Evolutionary conservation across 1,140 invertebrate genomes (phyloP).

Genomic region (Bombus waltoni): DNA sequence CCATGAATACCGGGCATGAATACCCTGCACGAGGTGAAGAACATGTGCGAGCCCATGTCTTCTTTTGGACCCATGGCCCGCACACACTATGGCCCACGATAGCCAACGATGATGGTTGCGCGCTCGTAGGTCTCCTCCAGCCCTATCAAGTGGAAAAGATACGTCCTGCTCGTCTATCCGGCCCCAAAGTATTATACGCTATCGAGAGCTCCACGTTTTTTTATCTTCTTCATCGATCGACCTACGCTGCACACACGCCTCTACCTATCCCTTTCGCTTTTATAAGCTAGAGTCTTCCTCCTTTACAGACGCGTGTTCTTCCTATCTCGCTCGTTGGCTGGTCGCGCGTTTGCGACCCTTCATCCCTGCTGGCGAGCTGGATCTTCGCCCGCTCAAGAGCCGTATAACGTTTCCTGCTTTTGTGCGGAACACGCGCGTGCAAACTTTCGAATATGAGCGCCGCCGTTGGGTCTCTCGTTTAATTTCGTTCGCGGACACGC

Average conservation of each 20-base stretch:
- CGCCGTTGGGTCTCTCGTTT: conserved; percentile 26
- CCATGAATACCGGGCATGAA: conserved; percentile 72
- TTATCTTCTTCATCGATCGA: conserved; percentile 58
- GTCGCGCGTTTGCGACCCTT: conserved; percentile 2
- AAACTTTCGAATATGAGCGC: conserved; percentile 18
- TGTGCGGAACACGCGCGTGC: neutral
- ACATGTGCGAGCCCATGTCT: conserved; percentile 77
- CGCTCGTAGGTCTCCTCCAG: conserved; percentile 21
- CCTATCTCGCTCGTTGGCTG: neutral
- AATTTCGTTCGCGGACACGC: conserved; percentile 19
- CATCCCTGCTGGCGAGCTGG: conserved; percentile 14
- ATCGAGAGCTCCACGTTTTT: conserved; percentile 57
- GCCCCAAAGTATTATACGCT: conserved; percentile 53
- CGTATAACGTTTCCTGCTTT: conserved; percentile 47
- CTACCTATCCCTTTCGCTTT: neutral
- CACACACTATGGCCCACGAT: conserved; percentile 42
- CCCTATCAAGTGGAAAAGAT: conserved; percentile 67
- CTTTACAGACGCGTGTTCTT: neutral
- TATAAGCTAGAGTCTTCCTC: neutral
- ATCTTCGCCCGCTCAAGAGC: conserved; percentile 31
- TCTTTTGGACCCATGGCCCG: conserved; percentile 64
- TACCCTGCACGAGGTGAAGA: conserved; percentile 68
- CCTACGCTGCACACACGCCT: neutral
- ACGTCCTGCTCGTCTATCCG: conserved; percentile 59
- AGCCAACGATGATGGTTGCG: neutral